Base-by-base conservation (phyloP, 2,888 invertebrate species). In the Formica aserva region DNA sequence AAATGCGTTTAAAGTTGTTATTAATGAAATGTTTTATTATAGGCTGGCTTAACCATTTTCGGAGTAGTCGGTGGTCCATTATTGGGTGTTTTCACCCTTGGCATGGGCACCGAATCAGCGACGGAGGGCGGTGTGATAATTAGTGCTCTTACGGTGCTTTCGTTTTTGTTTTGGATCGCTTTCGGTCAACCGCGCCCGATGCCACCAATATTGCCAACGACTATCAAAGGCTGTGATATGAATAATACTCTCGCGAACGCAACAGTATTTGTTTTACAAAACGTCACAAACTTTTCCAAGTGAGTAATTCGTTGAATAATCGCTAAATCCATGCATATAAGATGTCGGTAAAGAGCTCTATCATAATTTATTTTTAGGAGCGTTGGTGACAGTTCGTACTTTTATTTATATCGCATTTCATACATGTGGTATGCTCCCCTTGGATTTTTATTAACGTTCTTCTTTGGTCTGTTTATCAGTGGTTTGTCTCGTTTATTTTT, bases 381-480 rank as follows among this genome's bases (percentile, higher is more conserved):
- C n/a, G n/a, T 52, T 11, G 87, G 78, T 6, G 88, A 89, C 38
- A 82, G 86, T 0, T 69, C 88, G 1, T 93, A 89, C 60, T 91
- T 94, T 45, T 94, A 94, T 80, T 78, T 93, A 1, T 94, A 94
- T 66, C 89, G 93, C 45, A 91, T 94, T 18, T 94, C 94, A 0
- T 98, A 98, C 94, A 96, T 98, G 94, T 98, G 98, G 98, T 98
- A 98, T 94, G 97, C 98, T 3, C 96, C 97, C 72, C 96, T 98
- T 75, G 98, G 98, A 11, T 97, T 97, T 88, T 86, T 96, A 3
- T 95, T 97, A 0, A 98, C 98, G 0, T 94, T 98, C 13, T 92
- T 97, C 15, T 94, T 97, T 35, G 98, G 98, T 0, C 95, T 97
- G 76, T 66, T 96, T 1, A 96, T 97, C 4, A 94, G 94, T 71